These are phyloP conservation scores for Agrochola macilenta DNA, from an alignment of 2,888 invertebrate genomes.

Conservation along the genomic window DNA sequence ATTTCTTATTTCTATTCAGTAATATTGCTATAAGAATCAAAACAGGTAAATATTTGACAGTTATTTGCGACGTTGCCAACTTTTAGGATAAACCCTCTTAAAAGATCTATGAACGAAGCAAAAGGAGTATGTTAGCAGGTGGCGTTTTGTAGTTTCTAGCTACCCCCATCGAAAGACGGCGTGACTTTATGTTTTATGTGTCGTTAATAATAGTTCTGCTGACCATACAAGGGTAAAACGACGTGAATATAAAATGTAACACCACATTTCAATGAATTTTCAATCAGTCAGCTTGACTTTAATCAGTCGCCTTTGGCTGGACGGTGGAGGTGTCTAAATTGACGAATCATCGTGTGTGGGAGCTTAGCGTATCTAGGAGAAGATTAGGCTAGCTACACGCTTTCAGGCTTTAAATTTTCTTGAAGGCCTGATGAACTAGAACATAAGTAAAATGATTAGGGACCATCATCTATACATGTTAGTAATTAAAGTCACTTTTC, in stretches of 20 bases:
- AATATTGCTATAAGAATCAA: too few species aligned
- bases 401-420: not conserved
- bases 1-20: too few species aligned
- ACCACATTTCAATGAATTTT: conserved; percentile 35
- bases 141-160: not conserved
- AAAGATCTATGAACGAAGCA: not conserved
- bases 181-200: conserved; percentile 9
- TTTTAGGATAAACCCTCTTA: too few species aligned
- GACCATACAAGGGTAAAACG: conserved; percentile 29
- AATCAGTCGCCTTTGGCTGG: conserved; percentile 8
- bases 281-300: conserved; percentile 41
- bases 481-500: too few species aligned
- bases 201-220: conserved; percentile 39
- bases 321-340: conserved; percentile 2
- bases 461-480: not conserved
- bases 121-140: not conserved
- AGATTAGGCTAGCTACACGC: conserved; percentile 5
- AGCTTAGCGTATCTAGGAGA: not conserved
- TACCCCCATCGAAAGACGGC: not conserved
- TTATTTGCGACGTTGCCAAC: too few species aligned
- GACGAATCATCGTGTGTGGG: conserved; percentile 26
- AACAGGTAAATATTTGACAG: too few species aligned
- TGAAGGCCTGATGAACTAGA: not conserved
- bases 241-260: conserved; percentile 29
- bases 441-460: not conserved